phyloP scores from a whole-genome alignment of 2,113 vertebrate genomes.

The Copsychus sechellarum region DNA sequence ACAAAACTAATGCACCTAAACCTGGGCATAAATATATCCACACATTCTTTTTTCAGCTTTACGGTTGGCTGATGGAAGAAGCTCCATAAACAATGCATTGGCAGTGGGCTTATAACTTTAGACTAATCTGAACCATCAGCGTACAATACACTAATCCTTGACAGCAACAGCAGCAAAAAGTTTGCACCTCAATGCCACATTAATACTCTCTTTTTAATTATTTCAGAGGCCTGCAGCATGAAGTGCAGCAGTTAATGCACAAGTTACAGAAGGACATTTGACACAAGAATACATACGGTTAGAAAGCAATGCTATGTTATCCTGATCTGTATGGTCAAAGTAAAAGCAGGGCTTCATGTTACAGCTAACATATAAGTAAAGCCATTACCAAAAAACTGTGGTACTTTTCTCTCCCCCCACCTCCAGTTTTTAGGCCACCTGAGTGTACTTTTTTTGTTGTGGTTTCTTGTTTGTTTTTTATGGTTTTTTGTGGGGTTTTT shows the following conservation, averaged over 20 bases:
- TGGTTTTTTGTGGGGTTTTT: no score
- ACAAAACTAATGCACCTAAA: neutral
- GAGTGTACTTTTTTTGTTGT: accelerated
- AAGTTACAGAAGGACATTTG: neutral
- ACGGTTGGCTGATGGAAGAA: neutral
- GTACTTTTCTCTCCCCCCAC: neutral
- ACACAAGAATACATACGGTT: neutral
- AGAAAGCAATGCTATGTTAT: neutral
- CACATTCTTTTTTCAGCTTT: neutral
- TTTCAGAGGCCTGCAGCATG: neutral
- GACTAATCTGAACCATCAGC: neutral
- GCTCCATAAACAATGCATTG: neutral
- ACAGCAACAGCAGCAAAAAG: neutral
- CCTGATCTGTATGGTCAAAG: neutral
- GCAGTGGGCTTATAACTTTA: neutral
- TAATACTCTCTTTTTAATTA: neutral
- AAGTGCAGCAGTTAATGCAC: neutral
- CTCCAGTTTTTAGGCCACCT: neutral
- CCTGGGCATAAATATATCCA: neutral
- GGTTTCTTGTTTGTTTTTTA: no score
- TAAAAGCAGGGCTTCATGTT: neutral
- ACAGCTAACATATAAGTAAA: neutral
- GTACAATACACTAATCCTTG: neutral
- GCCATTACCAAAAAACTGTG: neutral
- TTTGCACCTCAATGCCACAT: neutral